Evolutionary conservation across 2,797 vertebrate species (phyloP).

Genomic region (Muraenolepis orangiensis): DNA sequence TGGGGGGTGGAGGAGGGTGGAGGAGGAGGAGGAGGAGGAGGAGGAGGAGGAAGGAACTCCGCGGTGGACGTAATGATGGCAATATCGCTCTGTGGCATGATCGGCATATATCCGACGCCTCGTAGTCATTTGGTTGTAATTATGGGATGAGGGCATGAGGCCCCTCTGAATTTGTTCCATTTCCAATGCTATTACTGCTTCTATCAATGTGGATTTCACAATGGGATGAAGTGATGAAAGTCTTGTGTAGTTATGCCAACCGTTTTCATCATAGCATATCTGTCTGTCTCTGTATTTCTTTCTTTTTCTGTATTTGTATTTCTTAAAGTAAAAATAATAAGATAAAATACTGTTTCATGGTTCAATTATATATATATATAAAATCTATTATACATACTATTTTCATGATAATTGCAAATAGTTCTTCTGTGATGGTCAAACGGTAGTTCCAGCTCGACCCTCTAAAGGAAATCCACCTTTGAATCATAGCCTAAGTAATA

Average conservation of each 20-base stretch:
- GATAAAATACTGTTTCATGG: not conserved
- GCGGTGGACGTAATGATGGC: not conserved
- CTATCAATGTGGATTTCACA: not conserved
- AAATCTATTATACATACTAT: too few species aligned
- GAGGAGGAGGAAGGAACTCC: not conserved
- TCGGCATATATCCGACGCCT: not conserved
- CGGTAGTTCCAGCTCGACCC: too few species aligned
- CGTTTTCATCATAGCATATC: not conserved
- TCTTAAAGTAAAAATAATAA: too few species aligned
- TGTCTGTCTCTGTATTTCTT: not conserved
- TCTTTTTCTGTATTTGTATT: too few species aligned
- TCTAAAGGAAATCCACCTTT: too few species aligned
- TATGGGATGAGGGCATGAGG: not conserved
- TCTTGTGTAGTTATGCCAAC: not conserved
- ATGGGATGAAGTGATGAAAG: not conserved
- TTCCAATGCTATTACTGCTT: not conserved
- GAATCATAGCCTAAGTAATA: too few species aligned
- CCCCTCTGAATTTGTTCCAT: not conserved
- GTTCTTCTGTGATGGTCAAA: too few species aligned
- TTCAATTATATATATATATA: too few species aligned
- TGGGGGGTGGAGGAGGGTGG: too few species aligned
- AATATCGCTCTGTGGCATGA: not conserved
- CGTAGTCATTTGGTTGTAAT: not conserved
- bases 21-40: too few species aligned
- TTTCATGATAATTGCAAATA: not conserved